Percentiles rank a stretch among this genome's conserved stretches.
phyloP scores from a whole-genome alignment of 2,888 invertebrate species.

The Sarcophaga variegata region DNA sequence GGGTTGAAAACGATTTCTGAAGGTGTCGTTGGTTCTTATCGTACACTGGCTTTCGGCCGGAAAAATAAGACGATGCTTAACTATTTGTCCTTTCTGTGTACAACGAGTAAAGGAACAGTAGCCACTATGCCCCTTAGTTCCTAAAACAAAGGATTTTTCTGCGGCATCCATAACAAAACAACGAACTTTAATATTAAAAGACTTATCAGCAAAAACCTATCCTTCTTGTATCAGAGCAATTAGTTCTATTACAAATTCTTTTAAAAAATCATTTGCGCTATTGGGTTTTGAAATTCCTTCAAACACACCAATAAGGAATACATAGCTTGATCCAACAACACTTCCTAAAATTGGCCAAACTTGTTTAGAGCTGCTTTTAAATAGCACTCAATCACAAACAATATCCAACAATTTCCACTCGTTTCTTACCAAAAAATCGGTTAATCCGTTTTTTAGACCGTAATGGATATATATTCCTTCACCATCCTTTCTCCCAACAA shows the following conservation, averaged over 20 bases:
- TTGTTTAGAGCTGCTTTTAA: slow-evolving; percentile 62
- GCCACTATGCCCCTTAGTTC: slow-evolving; percentile 42
- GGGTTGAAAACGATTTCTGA: slow-evolving; percentile 36
- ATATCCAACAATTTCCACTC: slow-evolving; percentile 45
- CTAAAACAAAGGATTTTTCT: slow-evolving; percentile 32
- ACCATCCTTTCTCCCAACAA: slow-evolving; percentile 43
- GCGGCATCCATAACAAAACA: slow-evolving; percentile 52
- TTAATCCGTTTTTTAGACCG: slow-evolving; percentile 47
- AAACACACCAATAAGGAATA: slow-evolving; percentile 55
- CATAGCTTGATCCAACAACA: slow-evolving; percentile 40
- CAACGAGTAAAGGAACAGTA: slow-evolving; percentile 50
- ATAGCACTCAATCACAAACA: slow-evolving; percentile 53
- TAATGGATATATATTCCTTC: slow-evolving; percentile 47
- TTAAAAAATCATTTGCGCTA: slow-evolving; percentile 28
- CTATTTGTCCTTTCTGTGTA: slow-evolving; percentile 40
- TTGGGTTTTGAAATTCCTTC: slow-evolving; percentile 53
- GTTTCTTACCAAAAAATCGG: slow-evolving; percentile 38
- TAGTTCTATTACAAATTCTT: slow-evolving; percentile 25
- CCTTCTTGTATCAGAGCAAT: slow-evolving; percentile 26
- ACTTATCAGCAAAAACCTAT: slow-evolving; percentile 20
- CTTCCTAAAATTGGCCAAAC: slow-evolving; percentile 59
- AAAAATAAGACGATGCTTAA: slow-evolving; percentile 43
- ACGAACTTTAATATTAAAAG: slow-evolving; percentile 34
- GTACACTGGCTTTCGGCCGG: slow-evolving; percentile 2
- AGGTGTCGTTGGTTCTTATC: slow-evolving; percentile 17